A percentile compares a stretch with the other conserved stretches of the same genome.
phyloP scores from a whole-genome alignment of 2,113 vertebrate species.

The Notiomystis cincta region DNA sequence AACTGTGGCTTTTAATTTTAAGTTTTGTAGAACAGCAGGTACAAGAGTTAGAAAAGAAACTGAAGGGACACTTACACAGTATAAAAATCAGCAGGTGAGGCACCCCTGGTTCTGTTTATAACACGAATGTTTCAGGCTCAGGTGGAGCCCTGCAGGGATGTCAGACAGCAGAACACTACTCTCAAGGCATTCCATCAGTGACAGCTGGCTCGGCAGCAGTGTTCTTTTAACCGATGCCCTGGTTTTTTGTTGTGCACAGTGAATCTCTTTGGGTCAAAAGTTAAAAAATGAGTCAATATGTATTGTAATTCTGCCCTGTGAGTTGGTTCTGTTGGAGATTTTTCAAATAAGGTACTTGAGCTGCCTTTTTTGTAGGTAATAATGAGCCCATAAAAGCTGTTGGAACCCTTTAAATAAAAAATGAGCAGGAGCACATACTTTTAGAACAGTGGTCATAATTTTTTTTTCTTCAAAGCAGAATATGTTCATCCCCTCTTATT shows the following conservation, averaged over 20 bases:
- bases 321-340: neutral
- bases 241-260: neutral
- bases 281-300: neutral
- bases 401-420: neutral
- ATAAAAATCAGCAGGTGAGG: neutral
- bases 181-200: neutral
- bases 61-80: neutral
- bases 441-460: neutral
- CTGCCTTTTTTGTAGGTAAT: neutral
- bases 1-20: neutral
- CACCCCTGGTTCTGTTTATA: neutral
- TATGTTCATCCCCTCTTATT: neutral
- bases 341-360: neutral
- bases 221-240: neutral
- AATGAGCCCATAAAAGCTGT: neutral
- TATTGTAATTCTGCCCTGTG: neutral
- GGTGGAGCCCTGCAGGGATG: neutral
- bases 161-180: neutral
- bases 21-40: neutral
- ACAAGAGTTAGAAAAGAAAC: neutral
- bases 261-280: neutral
- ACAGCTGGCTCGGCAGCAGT: neutral
- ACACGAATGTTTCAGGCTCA: neutral
- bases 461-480: neutral
- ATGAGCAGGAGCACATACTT: fast-evolving